Percentiles rank a stretch among this genome's conserved stretches.
These are phyloP conservation scores for Pelmatolapia mariae DNA, from an alignment of 2,113 vertebrate genomes.

Conservation along the genomic window DNA sequence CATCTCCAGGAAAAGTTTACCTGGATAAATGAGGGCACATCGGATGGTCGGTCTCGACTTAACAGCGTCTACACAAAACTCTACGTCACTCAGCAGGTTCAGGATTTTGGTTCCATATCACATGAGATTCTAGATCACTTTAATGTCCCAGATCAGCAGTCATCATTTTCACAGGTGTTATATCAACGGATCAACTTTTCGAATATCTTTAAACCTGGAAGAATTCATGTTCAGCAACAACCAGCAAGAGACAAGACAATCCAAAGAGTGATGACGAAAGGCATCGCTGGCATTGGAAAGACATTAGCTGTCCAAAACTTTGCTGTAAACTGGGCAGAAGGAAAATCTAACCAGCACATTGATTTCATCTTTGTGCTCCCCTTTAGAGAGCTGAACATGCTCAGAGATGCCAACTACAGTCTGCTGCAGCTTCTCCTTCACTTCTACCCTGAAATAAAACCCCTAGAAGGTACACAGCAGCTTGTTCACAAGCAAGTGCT, in stretches of 20 bases:
- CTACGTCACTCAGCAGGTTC: not conserved
- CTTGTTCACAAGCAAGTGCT: not conserved
- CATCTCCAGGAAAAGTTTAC: not conserved
- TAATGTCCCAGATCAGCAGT: not conserved
- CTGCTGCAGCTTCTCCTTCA: not conserved
- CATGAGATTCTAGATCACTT: not conserved
- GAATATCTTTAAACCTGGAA: not conserved
- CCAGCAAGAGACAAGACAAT: fast-evolving
- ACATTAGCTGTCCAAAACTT: not conserved
- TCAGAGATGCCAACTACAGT: not conserved
- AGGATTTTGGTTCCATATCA: fast-evolving
- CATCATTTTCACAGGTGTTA: fast-evolving
- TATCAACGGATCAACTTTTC: not conserved
- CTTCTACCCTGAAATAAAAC: not conserved
- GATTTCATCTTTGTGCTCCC: not conserved
- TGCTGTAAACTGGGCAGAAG: not conserved
- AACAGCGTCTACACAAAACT: not conserved
- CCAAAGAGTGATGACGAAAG: not conserved
- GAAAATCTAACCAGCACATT: not conserved
- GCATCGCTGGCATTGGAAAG: conserved; percentile 1
- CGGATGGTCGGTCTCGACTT: fast-evolving
- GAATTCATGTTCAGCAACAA: not conserved
- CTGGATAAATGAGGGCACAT: not conserved
- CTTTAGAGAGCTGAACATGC: conserved; percentile 19
- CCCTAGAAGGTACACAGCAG: not conserved